Base-by-base conservation (phyloP, 1,140 invertebrate species). In the Anastrepha obliqua region DNA sequence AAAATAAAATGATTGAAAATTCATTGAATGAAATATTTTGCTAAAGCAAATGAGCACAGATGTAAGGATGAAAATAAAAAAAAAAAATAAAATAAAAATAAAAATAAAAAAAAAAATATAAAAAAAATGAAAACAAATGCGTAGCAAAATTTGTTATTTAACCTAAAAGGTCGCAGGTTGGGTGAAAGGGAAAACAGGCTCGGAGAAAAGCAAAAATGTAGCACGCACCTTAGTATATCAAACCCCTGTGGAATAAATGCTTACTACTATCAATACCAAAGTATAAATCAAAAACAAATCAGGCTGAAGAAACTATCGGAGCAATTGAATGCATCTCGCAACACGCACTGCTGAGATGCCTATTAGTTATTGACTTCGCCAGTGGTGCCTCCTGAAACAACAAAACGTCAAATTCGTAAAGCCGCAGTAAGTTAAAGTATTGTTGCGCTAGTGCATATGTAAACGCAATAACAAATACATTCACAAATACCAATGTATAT, bases 371-470 rank as follows among this genome's bases (percentile, higher is more conserved):
- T 39, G 3, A 42, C 64, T 13, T 0, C 0, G 29, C 11, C 64
- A 13, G 64, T 39, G 64, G 64, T 20, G 64, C 64, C 64, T 67
- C 51, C 51, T 55, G 51, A 39, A 67, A 39, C 64, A 67, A 20
- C 67, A 47, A 70, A 8, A 55, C 6, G 51, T 11, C 44, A 74
- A 74, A 44, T 44, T 74, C 13, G 64, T 9, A 70, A 47, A 70
- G 67, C 67, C 4, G 5, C 42, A 15, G 11, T n/a, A 42, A 11
- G 42, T 4, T 17, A 17, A 47, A 44, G 39, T 44, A 17, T 4
- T 74, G 67, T 74, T 74, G 67, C 67, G 44, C 42, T 44, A 74
- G 42, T 81, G 74, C 74, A 81, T 81, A 17, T 2, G 74, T 55
- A 29, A 29, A 55, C 51, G 51, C 51, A 55, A 55, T 1, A 55